Percentiles rank a stretch among this genome's conserved stretches.
These are phyloP conservation scores for Ormyrus thymus DNA, from an alignment of 2,888 invertebrate genomes.

Conservation along the genomic window DNA sequence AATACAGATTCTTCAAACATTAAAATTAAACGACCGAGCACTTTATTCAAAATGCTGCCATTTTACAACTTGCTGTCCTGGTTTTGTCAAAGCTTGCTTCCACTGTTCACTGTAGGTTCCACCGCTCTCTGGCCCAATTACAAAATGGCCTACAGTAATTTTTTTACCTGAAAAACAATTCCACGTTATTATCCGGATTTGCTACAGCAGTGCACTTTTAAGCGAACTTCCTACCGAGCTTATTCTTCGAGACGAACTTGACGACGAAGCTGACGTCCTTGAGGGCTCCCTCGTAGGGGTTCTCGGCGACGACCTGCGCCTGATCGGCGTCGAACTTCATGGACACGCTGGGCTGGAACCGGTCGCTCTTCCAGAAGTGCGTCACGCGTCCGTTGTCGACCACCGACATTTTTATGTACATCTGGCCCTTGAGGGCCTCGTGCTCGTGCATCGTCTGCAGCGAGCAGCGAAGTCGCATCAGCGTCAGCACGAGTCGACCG, in stretches of 20 bases:
- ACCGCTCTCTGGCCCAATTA: conserved; percentile 79
- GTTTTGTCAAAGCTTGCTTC: conserved; percentile 77
- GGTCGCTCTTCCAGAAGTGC: conserved; percentile 83
- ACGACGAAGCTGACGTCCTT: conserved; percentile 81
- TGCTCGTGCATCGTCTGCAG: conserved; percentile 85
- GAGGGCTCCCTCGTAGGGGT: conserved; percentile 80
- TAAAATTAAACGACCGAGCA: conserved; percentile 3
- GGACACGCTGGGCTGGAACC: conserved; percentile 85
- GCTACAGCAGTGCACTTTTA: background rate
- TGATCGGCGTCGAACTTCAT: conserved; percentile 83
- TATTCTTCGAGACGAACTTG: conserved; percentile 81
- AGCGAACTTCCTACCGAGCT: conserved; percentile 75
- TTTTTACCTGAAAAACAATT: conserved; percentile 77
- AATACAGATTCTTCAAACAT: background rate
- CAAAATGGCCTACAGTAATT: conserved; percentile 81
- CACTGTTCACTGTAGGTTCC: conserved; percentile 79
- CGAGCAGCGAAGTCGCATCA: conserved; percentile 81
- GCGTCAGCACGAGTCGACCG: conserved; percentile 79
- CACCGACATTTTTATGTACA: conserved; percentile 87
- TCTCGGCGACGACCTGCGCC: conserved; percentile 79
- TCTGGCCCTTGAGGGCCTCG: conserved; percentile 81
- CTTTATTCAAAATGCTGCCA: conserved; percentile 71
- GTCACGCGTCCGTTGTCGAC: conserved; percentile 80
- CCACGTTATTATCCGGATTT: background rate
- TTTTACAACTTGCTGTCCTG: conserved; percentile 70